Conservation (phyloP, 2,113 vertebrate species). For the Semicossyphus pulcher region DNA sequence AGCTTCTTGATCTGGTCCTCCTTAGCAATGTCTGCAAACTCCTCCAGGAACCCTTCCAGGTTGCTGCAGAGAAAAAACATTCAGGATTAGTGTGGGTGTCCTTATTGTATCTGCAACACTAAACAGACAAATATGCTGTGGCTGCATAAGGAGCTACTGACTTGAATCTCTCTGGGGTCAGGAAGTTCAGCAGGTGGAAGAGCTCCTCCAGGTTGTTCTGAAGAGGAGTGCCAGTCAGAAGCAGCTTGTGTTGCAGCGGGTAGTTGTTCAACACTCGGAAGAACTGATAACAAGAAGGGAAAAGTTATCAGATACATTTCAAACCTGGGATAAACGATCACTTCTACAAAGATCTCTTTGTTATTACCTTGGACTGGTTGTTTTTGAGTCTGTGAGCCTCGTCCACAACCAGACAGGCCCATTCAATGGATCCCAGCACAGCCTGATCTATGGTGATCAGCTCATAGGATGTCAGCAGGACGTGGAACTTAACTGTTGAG, state of each 20-base stretch:
- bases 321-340: neutral
- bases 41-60: slow-evolving; percentile 96
- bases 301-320: neutral
- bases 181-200: slow-evolving; percentile 96
- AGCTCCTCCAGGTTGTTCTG: slow-evolving; percentile 98
- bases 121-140: neutral
- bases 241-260: slow-evolving; percentile 94
- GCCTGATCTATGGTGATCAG: slow-evolving; percentile 97
- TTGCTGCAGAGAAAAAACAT: slow-evolving; percentile 83
- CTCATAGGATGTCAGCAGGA: slow-evolving; percentile 95
- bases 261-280: slow-evolving; percentile 97
- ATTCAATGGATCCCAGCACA: slow-evolving; percentile 95
- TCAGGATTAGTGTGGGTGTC: neutral
- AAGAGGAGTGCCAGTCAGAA: slow-evolving; percentile 95
- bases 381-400: slow-evolving; percentile 98
- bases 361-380: slow-evolving; percentile 95
- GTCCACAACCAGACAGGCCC: slow-evolving; percentile 97
- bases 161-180: slow-evolving; percentile 96
- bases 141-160: slow-evolving; percentile 77
- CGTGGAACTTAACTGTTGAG: slow-evolving; percentile 95
- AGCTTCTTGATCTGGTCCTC: slow-evolving; percentile 99
- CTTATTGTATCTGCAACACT: neutral
- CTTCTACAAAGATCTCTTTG: neutral
- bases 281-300: slow-evolving; percentile 84
- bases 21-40: slow-evolving; percentile 98